These are phyloP conservation scores for Oceanodroma tethys DNA, from an alignment of 2,113 vertebrate species.

Conservation along the genomic window DNA sequence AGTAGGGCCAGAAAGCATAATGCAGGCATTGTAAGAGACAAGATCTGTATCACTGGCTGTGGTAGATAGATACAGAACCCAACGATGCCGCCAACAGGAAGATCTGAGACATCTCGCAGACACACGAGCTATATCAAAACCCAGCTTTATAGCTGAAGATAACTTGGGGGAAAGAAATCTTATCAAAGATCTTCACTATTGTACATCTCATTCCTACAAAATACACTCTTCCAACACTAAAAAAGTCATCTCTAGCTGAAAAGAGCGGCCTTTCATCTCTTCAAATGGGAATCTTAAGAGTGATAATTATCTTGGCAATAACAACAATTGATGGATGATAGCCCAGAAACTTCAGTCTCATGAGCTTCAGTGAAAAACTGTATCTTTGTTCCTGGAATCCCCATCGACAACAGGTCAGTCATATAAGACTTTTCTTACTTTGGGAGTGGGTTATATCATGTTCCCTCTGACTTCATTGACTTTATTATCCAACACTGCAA, in stretches of 20 bases:
- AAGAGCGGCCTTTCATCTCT: not conserved
- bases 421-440: not conserved
- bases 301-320: not conserved
- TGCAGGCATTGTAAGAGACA: not conserved
- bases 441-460: not conserved
- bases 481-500: not conserved
- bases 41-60: not conserved
- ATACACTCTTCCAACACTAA: not conserved
- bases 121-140: not conserved
- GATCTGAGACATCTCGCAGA: not conserved
- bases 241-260: not conserved
- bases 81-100: accelerated
- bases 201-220: not conserved
- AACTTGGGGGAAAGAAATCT: not conserved
- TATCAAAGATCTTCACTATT: not conserved
- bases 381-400: not conserved
- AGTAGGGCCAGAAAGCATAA: not conserved
- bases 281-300: not conserved
- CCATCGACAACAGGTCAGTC: not conserved
- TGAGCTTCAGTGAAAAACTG: not conserved
- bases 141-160: not conserved
- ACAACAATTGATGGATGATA: not conserved
- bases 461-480: not conserved
- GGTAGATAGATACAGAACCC: not conserved
- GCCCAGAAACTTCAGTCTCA: not conserved